These are phyloP conservation scores for Tachysurus vachellii DNA, from an alignment of 2,113 vertebrate species.

Conservation along the genomic window DNA sequence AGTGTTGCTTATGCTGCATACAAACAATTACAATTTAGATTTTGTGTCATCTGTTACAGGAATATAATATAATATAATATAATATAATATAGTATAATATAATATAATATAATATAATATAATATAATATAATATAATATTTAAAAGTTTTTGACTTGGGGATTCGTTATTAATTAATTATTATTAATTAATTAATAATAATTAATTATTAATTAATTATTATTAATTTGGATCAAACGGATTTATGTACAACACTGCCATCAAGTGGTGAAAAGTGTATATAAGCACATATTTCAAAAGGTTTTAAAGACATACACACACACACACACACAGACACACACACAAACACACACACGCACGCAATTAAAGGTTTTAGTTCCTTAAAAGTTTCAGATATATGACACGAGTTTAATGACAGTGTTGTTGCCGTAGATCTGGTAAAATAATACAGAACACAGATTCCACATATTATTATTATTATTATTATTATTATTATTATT, in stretches of 20 bases:
- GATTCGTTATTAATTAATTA: too few relatives aligned
- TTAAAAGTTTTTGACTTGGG: not conserved
- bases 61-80: not conserved
- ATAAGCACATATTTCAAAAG: not conserved
- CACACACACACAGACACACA: slow-evolving; percentile 12
- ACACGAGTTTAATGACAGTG: too few relatives aligned
- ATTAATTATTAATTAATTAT: too few relatives aligned
- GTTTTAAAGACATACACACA: not conserved
- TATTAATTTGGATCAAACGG: too few relatives aligned
- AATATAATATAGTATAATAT: not conserved
- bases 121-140: not conserved
- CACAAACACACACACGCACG: slow-evolving; percentile 7
- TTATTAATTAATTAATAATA: too few relatives aligned
- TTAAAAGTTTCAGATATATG: too few relatives aligned
- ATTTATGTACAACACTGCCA: slow-evolving; percentile 31
- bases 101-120: not conserved
- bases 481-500: too few relatives aligned
- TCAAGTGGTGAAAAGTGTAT: not conserved
- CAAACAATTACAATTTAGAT: not conserved
- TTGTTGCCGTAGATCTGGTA: too few relatives aligned
- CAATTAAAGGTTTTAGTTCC: not conserved
- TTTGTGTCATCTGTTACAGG: not conserved
- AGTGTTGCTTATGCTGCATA: not conserved
- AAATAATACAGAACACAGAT: too few relatives aligned
- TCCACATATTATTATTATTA: too few relatives aligned